Conservation (phyloP, 2,113 vertebrate genomes). For the Ammodytes dubius region DNA sequence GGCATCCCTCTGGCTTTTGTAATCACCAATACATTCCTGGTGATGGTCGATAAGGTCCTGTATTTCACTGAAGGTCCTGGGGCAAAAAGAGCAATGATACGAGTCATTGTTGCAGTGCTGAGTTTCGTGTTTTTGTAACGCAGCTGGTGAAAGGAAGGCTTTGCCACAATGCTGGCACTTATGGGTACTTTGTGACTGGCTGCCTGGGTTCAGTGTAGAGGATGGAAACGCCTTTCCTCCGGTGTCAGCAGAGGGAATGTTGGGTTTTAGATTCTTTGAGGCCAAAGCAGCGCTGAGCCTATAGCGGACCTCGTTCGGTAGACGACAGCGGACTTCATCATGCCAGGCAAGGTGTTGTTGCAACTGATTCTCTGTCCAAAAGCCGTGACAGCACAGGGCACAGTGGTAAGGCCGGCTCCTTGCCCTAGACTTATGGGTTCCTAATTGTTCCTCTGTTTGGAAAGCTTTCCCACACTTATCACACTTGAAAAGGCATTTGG, state of each 20-base stretch:
- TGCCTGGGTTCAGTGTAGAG: background rate
- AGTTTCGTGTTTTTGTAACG: slow-evolving; percentile 72
- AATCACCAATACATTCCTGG: slow-evolving; percentile 74
- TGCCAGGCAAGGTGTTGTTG: slow-evolving; percentile 87
- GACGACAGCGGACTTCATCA: slow-evolving; percentile 82
- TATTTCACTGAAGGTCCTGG: slow-evolving; percentile 74
- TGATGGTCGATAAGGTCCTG: slow-evolving; percentile 80
- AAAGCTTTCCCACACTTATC: slow-evolving; percentile 86
- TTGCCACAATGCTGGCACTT: slow-evolving; percentile 78
- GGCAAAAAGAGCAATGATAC: slow-evolving; percentile 77
- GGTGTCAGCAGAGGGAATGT: slow-evolving; percentile 7
- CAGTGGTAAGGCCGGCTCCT: slow-evolving; percentile 81
- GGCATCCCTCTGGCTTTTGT: slow-evolving; percentile 29
- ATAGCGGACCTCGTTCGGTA: slow-evolving; percentile 83
- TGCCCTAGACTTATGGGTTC: slow-evolving; percentile 74
- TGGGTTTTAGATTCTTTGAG: slow-evolving; percentile 51
- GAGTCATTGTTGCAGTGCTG: slow-evolving; percentile 60
- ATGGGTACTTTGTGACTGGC: slow-evolving; percentile 59
- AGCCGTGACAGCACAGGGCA: slow-evolving; percentile 84
- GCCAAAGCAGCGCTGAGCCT: slow-evolving; percentile 73
- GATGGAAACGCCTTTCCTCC: slow-evolving; percentile 15
- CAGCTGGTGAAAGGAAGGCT: slow-evolving; percentile 71
- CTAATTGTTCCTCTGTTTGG: slow-evolving; percentile 76
- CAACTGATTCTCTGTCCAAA: slow-evolving; percentile 83
- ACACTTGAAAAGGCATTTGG: slow-evolving; percentile 84